phyloP scores from a whole-genome alignment of 2,113 vertebrate species.

The Hippotragus niger region DNA sequence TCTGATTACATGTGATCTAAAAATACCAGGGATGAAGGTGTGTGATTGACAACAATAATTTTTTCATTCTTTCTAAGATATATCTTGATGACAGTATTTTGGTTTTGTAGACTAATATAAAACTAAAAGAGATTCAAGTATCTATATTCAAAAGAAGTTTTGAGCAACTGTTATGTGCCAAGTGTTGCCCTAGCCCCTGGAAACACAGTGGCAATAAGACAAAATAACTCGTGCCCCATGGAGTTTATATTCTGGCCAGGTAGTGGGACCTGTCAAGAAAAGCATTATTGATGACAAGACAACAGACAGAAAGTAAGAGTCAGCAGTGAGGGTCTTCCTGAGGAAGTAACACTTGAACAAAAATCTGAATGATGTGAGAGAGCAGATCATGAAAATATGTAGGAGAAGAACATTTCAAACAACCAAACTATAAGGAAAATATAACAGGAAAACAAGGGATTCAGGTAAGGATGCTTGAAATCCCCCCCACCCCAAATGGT shows the following conservation, averaged over 20 bases:
- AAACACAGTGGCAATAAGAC: neutral
- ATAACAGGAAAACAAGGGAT: neutral
- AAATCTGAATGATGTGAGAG: neutral
- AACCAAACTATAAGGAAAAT: neutral
- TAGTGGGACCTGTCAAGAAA: neutral
- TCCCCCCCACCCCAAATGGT: rapidly evolving
- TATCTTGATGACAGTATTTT: neutral
- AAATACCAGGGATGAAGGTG: neutral
- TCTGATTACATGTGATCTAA: neutral
- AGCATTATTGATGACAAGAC: neutral
- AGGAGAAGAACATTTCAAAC: neutral
- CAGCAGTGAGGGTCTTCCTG: neutral
- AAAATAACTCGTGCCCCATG: neutral
- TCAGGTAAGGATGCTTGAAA: neutral
- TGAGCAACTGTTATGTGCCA: neutral
- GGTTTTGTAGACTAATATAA: neutral
- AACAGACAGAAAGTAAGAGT: neutral
- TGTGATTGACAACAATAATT: neutral
- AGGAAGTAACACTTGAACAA: neutral
- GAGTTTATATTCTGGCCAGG: neutral
- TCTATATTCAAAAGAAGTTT: neutral
- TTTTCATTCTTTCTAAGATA: neutral
- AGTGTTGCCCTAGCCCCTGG: neutral
- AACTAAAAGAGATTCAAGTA: neutral
- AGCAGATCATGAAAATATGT: neutral